Conservation (phyloP, 1,140 invertebrate species). For the Zophobas atratus region DNA sequence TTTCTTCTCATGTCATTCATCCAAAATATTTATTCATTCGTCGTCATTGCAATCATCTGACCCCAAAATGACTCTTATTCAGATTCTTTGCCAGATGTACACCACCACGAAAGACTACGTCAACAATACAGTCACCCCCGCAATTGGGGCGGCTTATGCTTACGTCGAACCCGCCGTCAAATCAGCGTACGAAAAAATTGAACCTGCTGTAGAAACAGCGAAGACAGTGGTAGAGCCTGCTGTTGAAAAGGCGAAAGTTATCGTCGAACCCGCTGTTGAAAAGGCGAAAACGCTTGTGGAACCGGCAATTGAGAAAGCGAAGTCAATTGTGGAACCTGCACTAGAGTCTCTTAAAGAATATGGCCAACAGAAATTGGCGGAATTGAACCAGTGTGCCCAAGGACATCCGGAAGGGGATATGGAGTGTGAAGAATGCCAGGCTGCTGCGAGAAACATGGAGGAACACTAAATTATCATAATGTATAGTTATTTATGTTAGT, state of each 20-base stretch:
- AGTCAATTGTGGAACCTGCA: background rate
- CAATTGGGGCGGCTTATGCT: slow-evolving; percentile 53
- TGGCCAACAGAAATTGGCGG: slow-evolving; percentile 59
- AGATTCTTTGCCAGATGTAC: slow-evolving; percentile 71
- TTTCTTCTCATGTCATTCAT: background rate
- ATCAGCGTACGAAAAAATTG: slow-evolving; percentile 56
- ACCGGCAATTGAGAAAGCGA: slow-evolving; percentile 12
- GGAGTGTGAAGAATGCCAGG: slow-evolving; percentile 36
- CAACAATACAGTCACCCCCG: slow-evolving; percentile 66
- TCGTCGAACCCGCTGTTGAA: slow-evolving; percentile 61
- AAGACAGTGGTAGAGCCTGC: slow-evolving; percentile 59
- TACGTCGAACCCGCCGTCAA: slow-evolving; percentile 59
- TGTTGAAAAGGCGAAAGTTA: slow-evolving; percentile 60
- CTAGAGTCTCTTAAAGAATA: slow-evolving; percentile 55
- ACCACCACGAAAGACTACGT: slow-evolving; percentile 73
- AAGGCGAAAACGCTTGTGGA: slow-evolving; percentile 49
- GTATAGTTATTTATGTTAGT: slow-evolving; percentile 29
- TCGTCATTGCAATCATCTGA: background rate
- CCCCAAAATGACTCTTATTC: slow-evolving; percentile 49
- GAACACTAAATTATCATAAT: slow-evolving; percentile 4
- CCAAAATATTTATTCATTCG: slow-evolving; percentile 12
- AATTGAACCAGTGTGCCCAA: slow-evolving; percentile 46
- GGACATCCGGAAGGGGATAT: slow-evolving; percentile 18
- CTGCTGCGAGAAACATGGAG: slow-evolving; percentile 17
- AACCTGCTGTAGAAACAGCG: slow-evolving; percentile 56